Evolutionary conservation across 2,797 vertebrate species (phyloP), one percentile per base, ranked within the genome.

Genomic region (Megalops cyprinoides): DNA sequence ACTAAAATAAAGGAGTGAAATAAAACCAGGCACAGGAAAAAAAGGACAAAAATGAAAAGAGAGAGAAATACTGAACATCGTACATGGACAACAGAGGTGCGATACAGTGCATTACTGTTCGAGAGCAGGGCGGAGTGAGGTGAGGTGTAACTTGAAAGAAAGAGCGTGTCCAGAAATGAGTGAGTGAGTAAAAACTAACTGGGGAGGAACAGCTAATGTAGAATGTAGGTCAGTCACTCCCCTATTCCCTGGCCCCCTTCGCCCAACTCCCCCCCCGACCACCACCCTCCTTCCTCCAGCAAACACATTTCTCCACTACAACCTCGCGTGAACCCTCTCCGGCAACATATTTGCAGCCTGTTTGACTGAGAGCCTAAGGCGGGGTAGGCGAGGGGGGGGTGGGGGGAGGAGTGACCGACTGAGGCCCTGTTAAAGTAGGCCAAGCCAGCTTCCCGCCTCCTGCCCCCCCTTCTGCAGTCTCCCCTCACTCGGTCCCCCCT

Each of bases 141-240:
- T 23, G 15, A 3, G 1, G 62, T n/a, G n/a, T n/a, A n/a, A n/a
- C 14, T 67, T 20, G n/a, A 67, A 67, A 39, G 37, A 20, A 67
- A 67, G 14, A 58, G 55, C 1, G 10, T 58, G 4, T n/a, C 55
- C n/a, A 58, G 55, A 58, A 1, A 31, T 60, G 58, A 25, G 58
- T 3, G 58, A 60, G 58, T 60, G 58, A 60, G 58, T 28, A n/a
- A n/a, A n/a, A n/a, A n/a, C n/a, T n/a, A n/a, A n/a, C n/a, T 25
- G 49, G 5, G 69, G 49, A 28, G 31, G 42, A 48, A 34, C 37
- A 80, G 37, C 15, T 9, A 9, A 44, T 18, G 42, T 4, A 49
- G 25, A 82, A 82, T 77, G 80, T 82, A 78, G 80, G 80, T 82
- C 80, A 77, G 74, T 34, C 58, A 31, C 80, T 81, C 74, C 74